Base-by-base conservation (phyloP, 2,888 invertebrate genomes). In the Apamea monoglypha region DNA sequence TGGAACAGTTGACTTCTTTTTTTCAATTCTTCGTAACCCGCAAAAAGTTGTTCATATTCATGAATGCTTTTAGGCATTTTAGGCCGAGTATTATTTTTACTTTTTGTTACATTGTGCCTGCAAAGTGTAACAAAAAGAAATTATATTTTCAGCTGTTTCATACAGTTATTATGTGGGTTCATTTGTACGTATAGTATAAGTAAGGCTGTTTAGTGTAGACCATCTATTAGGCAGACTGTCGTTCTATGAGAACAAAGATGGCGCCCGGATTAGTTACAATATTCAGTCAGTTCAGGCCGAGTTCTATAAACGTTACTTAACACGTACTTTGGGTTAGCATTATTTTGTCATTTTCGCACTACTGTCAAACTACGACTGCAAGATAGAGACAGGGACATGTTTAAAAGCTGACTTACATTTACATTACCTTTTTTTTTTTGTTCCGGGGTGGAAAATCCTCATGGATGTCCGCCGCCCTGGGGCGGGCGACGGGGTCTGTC, bases 21-120 rank as follows among this genome's bases (percentile, higher is more conserved):
- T 77, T 83, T 36, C 67, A 82, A 76, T 82, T 69, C 68, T 69
- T 82, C 7, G 47, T 59, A 40, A 64, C 56, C n/a, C 73, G n/a
- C 56, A 66, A 66, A 76, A 82, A 73, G 59, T 69, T 70, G 8
- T 78, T 78, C 59, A 73, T 82, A 82, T 82, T 82, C 78, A 82
- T 82, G 83, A 76, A 71, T 72, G 76, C 83, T 78, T 78, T 83
- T 59, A 82, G 64, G 32, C n/a, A 25, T 81, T 74, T 80, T 74
- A 44, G 29, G 14, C 1, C 1, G 25, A 50, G 32, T 70, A 70
- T 69, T 77, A 69, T 77, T 82, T 53, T 50, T 29, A 50, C 50
- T 12, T 71, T 79, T 63, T 36, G 73, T 69, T 40, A 44, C 44
- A 66, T 36, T 66, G 40, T 82, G 70, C 7, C 14, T 18, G 29